Evolutionary conservation across 2,113 vertebrate genomes (phyloP), one percentile per base, ranked within the genome.

Genomic region (Gymnarchus niloticus): DNA sequence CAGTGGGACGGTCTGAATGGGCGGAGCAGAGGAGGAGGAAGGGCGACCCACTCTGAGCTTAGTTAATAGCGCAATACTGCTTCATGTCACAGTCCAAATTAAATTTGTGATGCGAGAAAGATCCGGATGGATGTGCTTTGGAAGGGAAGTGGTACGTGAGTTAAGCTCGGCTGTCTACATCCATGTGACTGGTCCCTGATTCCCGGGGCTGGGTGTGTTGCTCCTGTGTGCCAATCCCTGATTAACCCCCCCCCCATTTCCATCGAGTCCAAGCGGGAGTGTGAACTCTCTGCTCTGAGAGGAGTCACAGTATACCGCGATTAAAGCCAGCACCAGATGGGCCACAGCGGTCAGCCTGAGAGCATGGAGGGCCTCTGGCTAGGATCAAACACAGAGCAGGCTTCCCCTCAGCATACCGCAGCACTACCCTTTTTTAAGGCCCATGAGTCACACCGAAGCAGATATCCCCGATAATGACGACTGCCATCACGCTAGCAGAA

Each of bases 311-410:
- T 83, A 52, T 83, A 23, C 80, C 57, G 90, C 91, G 91, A 93
- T 93, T 93, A 94, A 95, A 93, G 88, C 90, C 90, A 85, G 48
- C 65, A 90, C 90, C 94, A 95, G 94, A 95, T 95, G 94, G 94
- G 94, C 91, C 93, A 88, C 93, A 93, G 93, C 89, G 87, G 92
- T 94, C 85, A 59, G 90, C 90, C 92, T 90, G 89, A 85, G 91
- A 89, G 89, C 88, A 81, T 90, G 92, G 87, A 90, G 92, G 89
- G 92, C 92, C 91, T 91, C 92, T 92, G 76, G 93, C 94, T 87
- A 85, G 89, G 93, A 94, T 95, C 94, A 95, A 95, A 95, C 89
- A 57, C 85, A 89, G 91, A 90, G 84, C 69, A 91, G 83, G 87
- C 91, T 92, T 88, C 91, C 85, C 84, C 89, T 51, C 87, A 90